Base-by-base conservation (phyloP, 2,797 vertebrate genomes). In the Leptoclinus maculatus region DNA sequence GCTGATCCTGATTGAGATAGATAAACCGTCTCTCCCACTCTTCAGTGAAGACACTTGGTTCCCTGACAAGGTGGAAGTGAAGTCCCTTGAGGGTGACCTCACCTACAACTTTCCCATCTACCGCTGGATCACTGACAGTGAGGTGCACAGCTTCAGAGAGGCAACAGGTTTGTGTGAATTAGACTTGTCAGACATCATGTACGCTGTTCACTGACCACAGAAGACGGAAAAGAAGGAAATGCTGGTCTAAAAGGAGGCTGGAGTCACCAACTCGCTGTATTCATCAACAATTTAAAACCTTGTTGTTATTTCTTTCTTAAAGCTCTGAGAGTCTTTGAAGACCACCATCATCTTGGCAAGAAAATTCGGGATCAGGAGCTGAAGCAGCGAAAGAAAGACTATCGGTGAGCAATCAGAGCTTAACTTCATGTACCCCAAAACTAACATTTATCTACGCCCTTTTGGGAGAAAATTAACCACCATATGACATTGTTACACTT, bases 301-400 rank as follows among this genome's bases (percentile, higher is more conserved):
- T 43, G 0, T 1, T 63, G 17, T 56, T 27, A 1, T 0, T 57
- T 38, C 8, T 38, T 59, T 45, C n/a, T 19, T 39, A 5, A 45
- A 93, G 89, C 90, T 68, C 78, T 92, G n/a, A 92, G 3, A 85
- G 23, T 83, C 74, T 83, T 67, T 69, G 73, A 93, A 1, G 92
- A 94, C 49, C 59, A 1, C 11, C 58, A 83, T 74, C 34, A 41
- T 59, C 82, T 90, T 19, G 85, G 86, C 39, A 64, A 0, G 27
- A 69, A 84, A 23, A 43, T 21, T 51, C 82, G 91, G 2, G 0
- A 83, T 51, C 82, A 90, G 2, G 0, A 83, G 59, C 16, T 68
- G 32, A 91, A 92, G 2, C 8, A 65, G 49, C 76, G 92, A 76
- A 47, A 49, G 21, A 2, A 83, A 17, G 68, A 88, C 17, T 93